Percentiles rank a stretch among this genome's conserved stretches.
phyloP scores from a whole-genome alignment of 2,888 invertebrate species.

The Orthosia cruda region DNA sequence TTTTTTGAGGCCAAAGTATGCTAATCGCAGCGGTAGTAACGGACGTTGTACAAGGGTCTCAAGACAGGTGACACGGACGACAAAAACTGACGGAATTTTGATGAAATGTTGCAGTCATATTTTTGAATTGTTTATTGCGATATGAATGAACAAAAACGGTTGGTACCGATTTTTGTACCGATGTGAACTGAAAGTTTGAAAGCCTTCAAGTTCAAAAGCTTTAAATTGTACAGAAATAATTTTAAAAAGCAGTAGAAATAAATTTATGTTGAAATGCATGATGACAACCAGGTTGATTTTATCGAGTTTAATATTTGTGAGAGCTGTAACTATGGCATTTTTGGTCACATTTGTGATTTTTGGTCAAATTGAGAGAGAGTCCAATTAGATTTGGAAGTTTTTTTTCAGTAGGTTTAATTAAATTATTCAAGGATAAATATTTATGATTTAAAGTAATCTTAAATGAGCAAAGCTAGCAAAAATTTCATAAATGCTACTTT shows the following conservation, averaged over 20 bases:
- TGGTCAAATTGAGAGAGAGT: not conserved
- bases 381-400: not conserved
- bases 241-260: not conserved
- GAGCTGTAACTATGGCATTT: not conserved
- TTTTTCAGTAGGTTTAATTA: not conserved
- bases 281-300: not conserved
- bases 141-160: constrained; percentile 48
- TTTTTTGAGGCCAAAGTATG: constrained; percentile 84
- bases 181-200: constrained; percentile 12
- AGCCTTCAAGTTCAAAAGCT: not conserved
- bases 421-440: not conserved
- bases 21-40: constrained; percentile 83
- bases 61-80: constrained; percentile 82
- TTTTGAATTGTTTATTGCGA: constrained; percentile 65
- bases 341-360: not conserved
- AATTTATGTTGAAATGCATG: not conserved
- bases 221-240: not conserved
- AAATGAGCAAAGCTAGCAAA: not conserved
- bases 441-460: too few relatives aligned
- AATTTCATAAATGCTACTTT: too few relatives aligned
- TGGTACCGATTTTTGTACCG: constrained; percentile 41
- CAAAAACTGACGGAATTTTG: constrained; percentile 84
- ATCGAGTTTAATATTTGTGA: not conserved
- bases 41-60: constrained; percentile 76
- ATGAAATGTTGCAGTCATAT: constrained; percentile 77